Conservation (phyloP, 2,888 invertebrate species). For the Myopa testacea region DNA sequence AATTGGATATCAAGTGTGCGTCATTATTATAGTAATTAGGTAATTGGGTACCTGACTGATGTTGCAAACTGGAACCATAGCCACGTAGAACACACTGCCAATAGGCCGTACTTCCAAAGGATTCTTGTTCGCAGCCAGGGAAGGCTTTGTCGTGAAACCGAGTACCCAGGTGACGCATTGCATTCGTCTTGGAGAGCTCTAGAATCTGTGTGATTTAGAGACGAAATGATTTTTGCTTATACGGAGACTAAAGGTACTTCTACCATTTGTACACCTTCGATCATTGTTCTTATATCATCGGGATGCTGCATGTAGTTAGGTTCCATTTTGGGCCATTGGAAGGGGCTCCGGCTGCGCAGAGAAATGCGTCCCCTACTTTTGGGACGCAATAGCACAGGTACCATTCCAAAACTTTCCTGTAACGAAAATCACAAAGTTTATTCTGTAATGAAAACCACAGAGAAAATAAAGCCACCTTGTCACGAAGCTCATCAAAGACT, state of each 20-base stretch:
- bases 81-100: constrained; percentile 81
- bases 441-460: neutral
- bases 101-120: constrained; percentile 76
- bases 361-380: constrained; percentile 79
- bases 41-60: constrained; percentile 71
- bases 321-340: constrained; percentile 81
- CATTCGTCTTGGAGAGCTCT: constrained; percentile 70
- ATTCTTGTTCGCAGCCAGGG: constrained; percentile 75
- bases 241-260: neutral
- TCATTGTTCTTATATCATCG: constrained; percentile 78
- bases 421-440: neutral
- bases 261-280: constrained; percentile 81
- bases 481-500: constrained; percentile 63
- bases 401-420: constrained; percentile 75
- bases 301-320: constrained; percentile 84
- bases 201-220: constrained; percentile 69
- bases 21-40: too few species aligned
- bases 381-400: constrained; percentile 80
- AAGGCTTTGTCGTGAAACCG: constrained; percentile 72
- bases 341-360: constrained; percentile 78
- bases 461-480: constrained; percentile 50
- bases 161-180: constrained; percentile 71
- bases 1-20: too few species aligned
- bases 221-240: constrained; percentile 14
- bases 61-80: constrained; percentile 79